These are phyloP conservation scores for Dromius quadrimaculatus DNA, from an alignment of 2,888 invertebrate species.

Conservation along the genomic window DNA sequence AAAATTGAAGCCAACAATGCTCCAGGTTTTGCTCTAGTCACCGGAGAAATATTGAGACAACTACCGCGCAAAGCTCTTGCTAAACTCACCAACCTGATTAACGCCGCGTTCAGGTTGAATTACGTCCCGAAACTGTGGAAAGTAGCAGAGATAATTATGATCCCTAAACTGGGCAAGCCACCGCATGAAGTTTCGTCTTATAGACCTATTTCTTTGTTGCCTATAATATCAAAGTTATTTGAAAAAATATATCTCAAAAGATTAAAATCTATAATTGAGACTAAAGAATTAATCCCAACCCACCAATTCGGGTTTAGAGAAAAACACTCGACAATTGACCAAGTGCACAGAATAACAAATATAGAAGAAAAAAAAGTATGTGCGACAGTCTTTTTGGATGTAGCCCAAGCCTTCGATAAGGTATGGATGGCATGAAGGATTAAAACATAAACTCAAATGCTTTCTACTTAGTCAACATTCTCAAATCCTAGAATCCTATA, in stretches of 20 bases:
- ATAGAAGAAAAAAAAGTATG: slow-evolving; percentile 48
- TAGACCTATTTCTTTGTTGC: slow-evolving; percentile 55
- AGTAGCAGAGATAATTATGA: slow-evolving; percentile 28
- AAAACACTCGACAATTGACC: slow-evolving; percentile 53
- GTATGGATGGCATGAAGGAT: neutral
- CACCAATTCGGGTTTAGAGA: slow-evolving; percentile 54
- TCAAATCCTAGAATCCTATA: neutral
- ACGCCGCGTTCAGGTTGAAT: slow-evolving; percentile 55
- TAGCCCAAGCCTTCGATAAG: slow-evolving; percentile 37
- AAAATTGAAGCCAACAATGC: neutral
- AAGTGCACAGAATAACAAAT: slow-evolving; percentile 51
- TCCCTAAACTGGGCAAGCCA: slow-evolving; percentile 53
- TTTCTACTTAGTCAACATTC: neutral
- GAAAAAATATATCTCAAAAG: too few species aligned
- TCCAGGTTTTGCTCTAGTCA: slow-evolving; percentile 1
- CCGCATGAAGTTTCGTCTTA: slow-evolving; percentile 54
- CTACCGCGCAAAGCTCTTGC: slow-evolving; percentile 55
- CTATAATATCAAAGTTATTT: neutral
- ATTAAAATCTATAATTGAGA: slow-evolving; percentile 39
- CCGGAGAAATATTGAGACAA: slow-evolving; percentile 53
- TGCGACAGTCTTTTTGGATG: slow-evolving; percentile 44
- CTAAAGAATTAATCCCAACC: slow-evolving; percentile 40
- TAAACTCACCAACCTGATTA: slow-evolving; percentile 55
- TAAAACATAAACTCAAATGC: neutral
- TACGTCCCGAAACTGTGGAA: slow-evolving; percentile 58